Evolutionary conservation across 2,888 invertebrate species (phyloP).

Genomic region (Norana najaformis): DNA sequence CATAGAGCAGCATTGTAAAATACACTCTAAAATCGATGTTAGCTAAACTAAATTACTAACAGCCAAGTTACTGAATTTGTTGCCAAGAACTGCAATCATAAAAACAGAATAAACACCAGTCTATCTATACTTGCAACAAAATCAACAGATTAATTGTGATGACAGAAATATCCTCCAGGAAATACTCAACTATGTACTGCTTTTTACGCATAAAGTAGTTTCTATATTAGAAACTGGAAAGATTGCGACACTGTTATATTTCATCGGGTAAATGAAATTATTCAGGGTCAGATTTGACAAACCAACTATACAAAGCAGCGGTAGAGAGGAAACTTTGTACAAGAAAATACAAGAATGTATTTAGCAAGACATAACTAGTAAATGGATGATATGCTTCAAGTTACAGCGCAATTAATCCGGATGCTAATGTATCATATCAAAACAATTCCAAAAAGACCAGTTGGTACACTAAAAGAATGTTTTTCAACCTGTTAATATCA

Average conservation of each 20-base stretch:
- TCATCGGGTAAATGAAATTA: not conserved
- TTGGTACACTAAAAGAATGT: not conserved
- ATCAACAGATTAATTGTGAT: no score
- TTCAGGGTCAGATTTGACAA: not conserved
- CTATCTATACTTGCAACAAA: no score
- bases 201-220: not conserved
- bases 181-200: no score
- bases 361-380: not conserved
- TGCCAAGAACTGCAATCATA: no score
- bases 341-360: not conserved
- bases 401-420: not conserved
- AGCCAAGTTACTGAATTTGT: no score
- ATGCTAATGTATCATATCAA: not conserved
- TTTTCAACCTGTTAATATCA: not conserved
- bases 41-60: no score
- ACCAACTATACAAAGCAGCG: not conserved
- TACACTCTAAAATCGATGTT: no score
- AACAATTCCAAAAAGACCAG: not conserved
- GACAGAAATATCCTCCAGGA: no score
- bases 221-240: not conserved
- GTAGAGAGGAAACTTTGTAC: not conserved
- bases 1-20: not conserved
- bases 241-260: not conserved
- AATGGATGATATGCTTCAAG: not conserved
- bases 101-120: no score